Conservation (phyloP, 2,113 vertebrate genomes). For the Axis porcinus region DNA sequence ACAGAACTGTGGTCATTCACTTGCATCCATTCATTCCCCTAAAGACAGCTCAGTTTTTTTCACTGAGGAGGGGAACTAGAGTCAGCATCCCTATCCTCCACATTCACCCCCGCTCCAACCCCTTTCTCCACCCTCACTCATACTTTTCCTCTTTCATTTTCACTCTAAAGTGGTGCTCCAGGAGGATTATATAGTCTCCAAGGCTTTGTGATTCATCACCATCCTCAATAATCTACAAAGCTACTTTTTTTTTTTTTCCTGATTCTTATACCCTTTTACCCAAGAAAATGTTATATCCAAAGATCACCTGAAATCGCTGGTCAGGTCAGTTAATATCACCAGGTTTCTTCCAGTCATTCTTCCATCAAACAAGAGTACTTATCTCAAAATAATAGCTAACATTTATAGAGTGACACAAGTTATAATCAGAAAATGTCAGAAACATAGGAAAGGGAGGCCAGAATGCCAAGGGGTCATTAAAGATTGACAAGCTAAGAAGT, state of each 20-base stretch:
- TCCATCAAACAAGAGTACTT: neutral
- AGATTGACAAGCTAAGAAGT: neutral
- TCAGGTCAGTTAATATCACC: neutral
- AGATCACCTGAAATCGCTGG: neutral
- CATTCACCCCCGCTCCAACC: fast-evolving
- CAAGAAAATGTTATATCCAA: neutral
- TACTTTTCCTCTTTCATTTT: neutral
- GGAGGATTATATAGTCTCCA: neutral
- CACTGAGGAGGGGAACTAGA: neutral
- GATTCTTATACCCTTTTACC: neutral
- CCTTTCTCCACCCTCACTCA: neutral
- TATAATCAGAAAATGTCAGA: neutral
- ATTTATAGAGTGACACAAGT: neutral
- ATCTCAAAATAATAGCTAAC: neutral
- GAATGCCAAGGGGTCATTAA: neutral
- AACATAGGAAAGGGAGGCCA: neutral
- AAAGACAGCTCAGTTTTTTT: neutral
- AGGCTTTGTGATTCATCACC: neutral
- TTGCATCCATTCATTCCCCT: neutral
- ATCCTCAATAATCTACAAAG: neutral
- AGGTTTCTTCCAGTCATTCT: neutral
- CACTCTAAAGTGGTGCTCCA: neutral
- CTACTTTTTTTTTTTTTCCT: neutral
- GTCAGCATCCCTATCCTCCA: neutral
- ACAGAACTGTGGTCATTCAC: neutral